Conservation (phyloP, 2,113 vertebrate species). For the Anarhynchus alexandrinus region DNA sequence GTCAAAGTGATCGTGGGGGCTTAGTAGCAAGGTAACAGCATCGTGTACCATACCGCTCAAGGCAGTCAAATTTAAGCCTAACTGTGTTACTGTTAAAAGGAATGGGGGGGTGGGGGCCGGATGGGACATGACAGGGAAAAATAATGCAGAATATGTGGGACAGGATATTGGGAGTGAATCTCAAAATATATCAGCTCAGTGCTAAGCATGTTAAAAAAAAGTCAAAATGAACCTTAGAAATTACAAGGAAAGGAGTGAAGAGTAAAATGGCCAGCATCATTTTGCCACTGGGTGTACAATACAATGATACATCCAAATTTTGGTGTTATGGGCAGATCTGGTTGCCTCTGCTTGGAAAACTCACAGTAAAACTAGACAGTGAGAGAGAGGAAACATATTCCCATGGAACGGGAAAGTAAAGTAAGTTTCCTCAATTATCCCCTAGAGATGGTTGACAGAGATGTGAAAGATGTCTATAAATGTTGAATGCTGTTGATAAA, state of each 20-base stretch:
- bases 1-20: background rate
- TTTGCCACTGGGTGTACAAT: background rate
- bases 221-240: background rate
- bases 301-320: background rate
- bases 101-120: background rate
- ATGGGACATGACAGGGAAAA: background rate
- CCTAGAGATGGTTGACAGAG: background rate
- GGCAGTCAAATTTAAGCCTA: background rate
- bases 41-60: background rate
- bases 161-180: background rate
- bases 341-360: background rate
- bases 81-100: background rate
- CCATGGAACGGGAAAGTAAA: background rate
- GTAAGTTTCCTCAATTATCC: background rate
- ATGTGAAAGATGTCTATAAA: background rate
- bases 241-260: background rate
- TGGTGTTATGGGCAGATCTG: background rate
- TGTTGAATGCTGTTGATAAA: background rate
- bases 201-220: background rate
- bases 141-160: background rate
- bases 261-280: background rate
- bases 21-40: background rate
- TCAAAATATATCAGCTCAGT: background rate
- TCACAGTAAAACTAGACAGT: background rate
- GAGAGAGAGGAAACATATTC: background rate